Evolutionary conservation across 2,113 vertebrate genomes (phyloP), one percentile per base, ranked within the genome.

Genomic region (Cavia porcellus): DNA sequence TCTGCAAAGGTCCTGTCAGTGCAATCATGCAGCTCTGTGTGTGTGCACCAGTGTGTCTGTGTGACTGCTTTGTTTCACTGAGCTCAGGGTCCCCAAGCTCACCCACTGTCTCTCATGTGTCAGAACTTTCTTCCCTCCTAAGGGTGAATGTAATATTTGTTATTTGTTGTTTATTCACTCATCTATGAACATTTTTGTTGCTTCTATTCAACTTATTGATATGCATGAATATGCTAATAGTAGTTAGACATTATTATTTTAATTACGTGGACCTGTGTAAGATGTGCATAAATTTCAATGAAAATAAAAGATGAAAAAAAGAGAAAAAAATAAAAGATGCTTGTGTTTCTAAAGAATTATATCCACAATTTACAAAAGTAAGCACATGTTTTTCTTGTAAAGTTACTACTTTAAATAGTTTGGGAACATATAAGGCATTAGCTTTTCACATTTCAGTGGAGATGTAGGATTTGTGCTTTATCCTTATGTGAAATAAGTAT

Each of bases 321-420:
- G 38, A 38, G 38, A 38, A 38, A 38, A 38, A 38, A 38, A 38
- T 38, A 38, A 61, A 3, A 80, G 2, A 0, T 55, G 28, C 17
- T 61, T 42, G 8, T 50, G 32, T 11, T 62, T 93, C 28, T 55
- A 57, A 3, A 74, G 57, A 92, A 30, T 38, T 68, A n/a, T 15
- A 22, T 59, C 17, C 38, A 57, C 11, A 88, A 74, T 35, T 47
- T n/a, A 9, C 12, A 70, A 19, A 20, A 68, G 1, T 6, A 81
- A 96, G 55, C 38, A 38, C 55, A 57, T 57, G 22, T 91, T 30
- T 91, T 91, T 88, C 61, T 47, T 68, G 47, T 52, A 22, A 82
- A n/a, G 2, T 75, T 82, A 55, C 5, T 64, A 92, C 7, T 94
- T 92, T 80, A 81, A 92, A 20, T 42, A 42, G 1, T 88, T 70